A percentile compares a stretch with the other conserved stretches of the same genome.
Evolutionary conservation across 2,797 vertebrate species (phyloP).

Genomic region (Artibeus jamaicensis): DNA sequence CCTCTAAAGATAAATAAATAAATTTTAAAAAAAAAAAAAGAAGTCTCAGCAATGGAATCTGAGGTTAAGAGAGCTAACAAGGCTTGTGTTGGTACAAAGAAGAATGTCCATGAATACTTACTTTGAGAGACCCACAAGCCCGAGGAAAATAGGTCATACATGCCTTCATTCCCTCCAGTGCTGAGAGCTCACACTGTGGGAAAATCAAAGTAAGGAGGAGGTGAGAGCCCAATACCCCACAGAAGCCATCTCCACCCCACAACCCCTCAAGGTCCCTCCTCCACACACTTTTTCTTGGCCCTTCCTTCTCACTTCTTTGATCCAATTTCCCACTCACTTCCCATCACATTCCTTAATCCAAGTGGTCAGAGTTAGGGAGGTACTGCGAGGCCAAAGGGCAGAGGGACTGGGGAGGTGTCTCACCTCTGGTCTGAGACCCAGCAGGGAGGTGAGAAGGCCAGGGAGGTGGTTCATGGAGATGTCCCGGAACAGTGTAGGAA

Average conservation of each 20-base stretch:
- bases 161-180: conserved; percentile 92
- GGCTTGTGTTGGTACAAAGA: background rate
- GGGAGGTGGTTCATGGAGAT: conserved; percentile 92
- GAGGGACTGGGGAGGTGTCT: background rate
- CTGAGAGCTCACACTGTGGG: conserved; percentile 85
- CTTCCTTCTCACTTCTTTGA: background rate
- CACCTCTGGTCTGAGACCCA: conserved; percentile 92
- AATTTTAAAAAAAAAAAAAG: too few relatives aligned
- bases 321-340: background rate
- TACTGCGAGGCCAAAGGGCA: fast-evolving
- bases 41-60: background rate
- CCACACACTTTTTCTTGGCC: background rate
- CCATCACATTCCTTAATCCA: background rate
- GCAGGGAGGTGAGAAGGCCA: conserved; percentile 91
- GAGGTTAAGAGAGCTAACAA: background rate
- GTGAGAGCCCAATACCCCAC: background rate
- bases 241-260: background rate
- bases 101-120: conserved; percentile 59
- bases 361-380: background rate
- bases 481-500: conserved; percentile 89
- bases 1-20: too few relatives aligned
- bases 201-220: background rate
- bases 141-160: conserved; percentile 92
- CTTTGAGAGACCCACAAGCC: conserved; percentile 92
- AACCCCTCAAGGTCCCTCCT: background rate